Evolutionary conservation across 2,113 vertebrate species (phyloP).

Genomic region (Clinocottus analis): DNA sequence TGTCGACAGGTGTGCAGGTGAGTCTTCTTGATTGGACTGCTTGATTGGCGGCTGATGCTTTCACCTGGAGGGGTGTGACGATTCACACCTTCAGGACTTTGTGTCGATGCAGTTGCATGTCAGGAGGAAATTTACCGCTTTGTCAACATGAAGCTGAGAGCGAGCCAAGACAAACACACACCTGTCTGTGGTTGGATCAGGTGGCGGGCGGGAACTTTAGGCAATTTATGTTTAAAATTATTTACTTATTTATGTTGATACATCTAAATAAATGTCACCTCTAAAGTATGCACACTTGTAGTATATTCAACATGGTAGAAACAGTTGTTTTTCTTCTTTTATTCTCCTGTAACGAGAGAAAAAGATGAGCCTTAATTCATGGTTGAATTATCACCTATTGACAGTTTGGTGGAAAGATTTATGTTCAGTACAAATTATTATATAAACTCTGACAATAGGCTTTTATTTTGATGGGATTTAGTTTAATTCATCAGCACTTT

Average conservation of each 20-base stretch:
- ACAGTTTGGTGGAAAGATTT: background rate
- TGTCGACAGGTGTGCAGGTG: conserved; percentile 25
- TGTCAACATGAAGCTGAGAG: conserved; percentile 1
- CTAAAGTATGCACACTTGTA: background rate
- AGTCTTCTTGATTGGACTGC: too few relatives aligned
- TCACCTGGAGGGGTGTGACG: background rate
- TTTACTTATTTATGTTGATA: background rate
- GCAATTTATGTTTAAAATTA: background rate
- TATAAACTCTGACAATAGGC: background rate
- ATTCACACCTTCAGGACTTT: background rate
- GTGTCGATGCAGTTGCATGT: background rate
- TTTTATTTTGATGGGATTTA: background rate
- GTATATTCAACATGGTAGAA: background rate
- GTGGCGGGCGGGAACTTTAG: background rate
- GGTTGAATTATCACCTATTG: background rate
- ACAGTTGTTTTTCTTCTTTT: background rate
- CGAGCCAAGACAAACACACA: conserved; percentile 1
- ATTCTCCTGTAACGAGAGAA: background rate
- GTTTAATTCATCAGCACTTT: background rate
- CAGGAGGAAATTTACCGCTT: background rate
- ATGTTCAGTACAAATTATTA: background rate
- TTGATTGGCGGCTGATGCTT: conserved; percentile 4
- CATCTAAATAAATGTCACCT: background rate
- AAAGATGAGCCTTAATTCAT: background rate
- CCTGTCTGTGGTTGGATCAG: background rate